A percentile compares a stretch with the other conserved stretches of the same genome.
phyloP scores from a whole-genome alignment of 2,113 vertebrate species.

The Gila orcuttii region DNA sequence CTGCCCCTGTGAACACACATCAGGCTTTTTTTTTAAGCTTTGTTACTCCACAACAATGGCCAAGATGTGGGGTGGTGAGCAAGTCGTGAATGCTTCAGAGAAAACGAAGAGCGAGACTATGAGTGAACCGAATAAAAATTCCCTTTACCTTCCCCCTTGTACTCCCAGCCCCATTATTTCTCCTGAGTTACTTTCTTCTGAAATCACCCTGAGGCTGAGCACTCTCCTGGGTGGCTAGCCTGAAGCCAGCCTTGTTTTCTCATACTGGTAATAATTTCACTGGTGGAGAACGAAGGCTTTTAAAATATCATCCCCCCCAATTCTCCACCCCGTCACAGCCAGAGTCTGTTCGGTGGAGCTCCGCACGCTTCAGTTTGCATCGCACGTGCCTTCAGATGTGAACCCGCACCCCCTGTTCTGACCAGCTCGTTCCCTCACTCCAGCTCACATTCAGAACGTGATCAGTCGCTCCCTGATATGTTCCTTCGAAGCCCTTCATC shows the following conservation, averaged over 20 bases:
- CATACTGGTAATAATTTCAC: conserved; percentile 75
- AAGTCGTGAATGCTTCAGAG: conserved; percentile 33
- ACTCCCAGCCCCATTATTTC: conserved; percentile 73
- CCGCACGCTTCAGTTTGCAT: conserved; percentile 9
- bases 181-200: conserved; percentile 74
- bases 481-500: conserved; percentile 46
- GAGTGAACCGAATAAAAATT: conserved; percentile 63
- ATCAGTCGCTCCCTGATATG: conserved; percentile 29
- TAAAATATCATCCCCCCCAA: conserved; percentile 68
- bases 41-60: conserved; percentile 40
- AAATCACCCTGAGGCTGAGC: conserved; percentile 75
- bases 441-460: conserved; percentile 37
- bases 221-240: conserved; percentile 80
- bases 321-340: conserved; percentile 41
- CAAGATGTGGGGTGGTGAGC: conserved; percentile 40
- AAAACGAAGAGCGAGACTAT: conserved; percentile 46
- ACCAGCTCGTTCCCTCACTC: conserved; percentile 21
- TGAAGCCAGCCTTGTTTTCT: conserved; percentile 74
- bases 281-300: conserved; percentile 72
- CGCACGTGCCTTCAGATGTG: conserved; percentile 43
- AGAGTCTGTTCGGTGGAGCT: conserved; percentile 39
- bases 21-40: conserved; percentile 7
- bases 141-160: conserved; percentile 64
- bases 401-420: conserved; percentile 33
- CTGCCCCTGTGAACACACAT: conserved; percentile 28